Conservation (phyloP, 2,113 vertebrate species). For the Limanda limanda region DNA sequence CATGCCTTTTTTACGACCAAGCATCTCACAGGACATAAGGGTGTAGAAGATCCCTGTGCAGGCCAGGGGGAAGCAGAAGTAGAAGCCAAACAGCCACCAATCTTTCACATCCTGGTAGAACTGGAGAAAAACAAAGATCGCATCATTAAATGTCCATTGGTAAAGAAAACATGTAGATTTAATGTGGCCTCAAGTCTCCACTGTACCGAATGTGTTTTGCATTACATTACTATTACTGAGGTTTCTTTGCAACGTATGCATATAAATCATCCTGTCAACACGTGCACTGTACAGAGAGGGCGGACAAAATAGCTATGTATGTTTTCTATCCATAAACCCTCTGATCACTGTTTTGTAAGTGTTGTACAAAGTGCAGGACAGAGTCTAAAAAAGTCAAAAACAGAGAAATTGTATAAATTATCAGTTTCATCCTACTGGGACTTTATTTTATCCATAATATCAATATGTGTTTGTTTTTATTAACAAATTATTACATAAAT, state of each 20-base stretch:
- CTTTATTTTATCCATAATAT: neutral
- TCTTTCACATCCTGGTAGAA: slow-evolving; percentile 89
- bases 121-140: slow-evolving; percentile 60
- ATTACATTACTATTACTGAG: neutral
- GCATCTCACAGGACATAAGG: slow-evolving; percentile 93
- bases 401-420: neutral
- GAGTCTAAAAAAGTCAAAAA: neutral
- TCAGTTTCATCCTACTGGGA: neutral
- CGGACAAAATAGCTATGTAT: neutral
- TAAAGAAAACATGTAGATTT: neutral
- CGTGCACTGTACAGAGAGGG: neutral
- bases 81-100: slow-evolving; percentile 94
- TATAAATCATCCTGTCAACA: neutral
- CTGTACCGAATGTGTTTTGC: neutral
- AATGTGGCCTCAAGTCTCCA: too few relatives aligned
- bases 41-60: slow-evolving; percentile 92
- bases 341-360: too few relatives aligned
- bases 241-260: neutral
- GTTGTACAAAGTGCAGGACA: too few relatives aligned
- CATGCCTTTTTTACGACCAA: slow-evolving; percentile 91
- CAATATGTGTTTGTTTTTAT: neutral
- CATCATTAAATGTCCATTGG: neutral
- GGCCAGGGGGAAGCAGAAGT: slow-evolving; percentile 90
- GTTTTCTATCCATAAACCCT: neutral
- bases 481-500: neutral